Evolutionary conservation across 1,140 invertebrate genomes (phyloP).

Genomic region (Nixonia krombeini): DNA sequence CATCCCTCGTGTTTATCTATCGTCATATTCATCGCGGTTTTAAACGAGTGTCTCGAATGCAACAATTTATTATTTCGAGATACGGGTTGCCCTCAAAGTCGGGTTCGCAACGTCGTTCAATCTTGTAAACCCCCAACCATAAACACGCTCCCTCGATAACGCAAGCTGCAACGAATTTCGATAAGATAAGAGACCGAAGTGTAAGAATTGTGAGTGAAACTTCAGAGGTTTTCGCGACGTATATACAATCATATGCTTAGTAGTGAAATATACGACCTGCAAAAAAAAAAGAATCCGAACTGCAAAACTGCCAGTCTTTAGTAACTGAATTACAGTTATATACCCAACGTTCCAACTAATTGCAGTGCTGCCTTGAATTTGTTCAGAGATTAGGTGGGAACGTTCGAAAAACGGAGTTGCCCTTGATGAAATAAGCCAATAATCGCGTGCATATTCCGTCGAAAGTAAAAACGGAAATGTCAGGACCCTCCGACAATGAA

Average conservation of each 20-base stretch:
- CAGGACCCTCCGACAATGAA: conserved; percentile 13
- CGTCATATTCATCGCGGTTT: background rate
- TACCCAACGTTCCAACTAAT: too few species aligned
- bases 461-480: conserved; percentile 17
- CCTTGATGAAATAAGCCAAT: background rate
- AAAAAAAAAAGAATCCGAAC: too few species aligned
- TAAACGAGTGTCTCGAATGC: background rate
- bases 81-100: conserved; percentile 5
- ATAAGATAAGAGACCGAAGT: conserved; percentile 63
- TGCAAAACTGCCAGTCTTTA: too few species aligned
- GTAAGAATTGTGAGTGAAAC: too few species aligned
- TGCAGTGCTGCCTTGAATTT: too few species aligned
- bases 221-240: too few species aligned
- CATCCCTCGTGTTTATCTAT: too few species aligned
- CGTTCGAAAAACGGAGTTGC: too few species aligned
- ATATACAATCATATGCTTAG: too few species aligned
- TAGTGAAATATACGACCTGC: too few species aligned
- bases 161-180: conserved; percentile 44
- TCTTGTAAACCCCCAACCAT: conserved; percentile 63
- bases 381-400: too few species aligned
- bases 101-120: conserved; percentile 53
- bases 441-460: conserved; percentile 5
- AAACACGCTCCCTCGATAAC: conserved; percentile 68
- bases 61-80: background rate
- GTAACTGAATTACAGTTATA: too few species aligned